A percentile compares a stretch with the other conserved stretches of the same genome.
phyloP scores from a whole-genome alignment of 2,797 vertebrate species.

The Lepilemur septentrionalis region DNA sequence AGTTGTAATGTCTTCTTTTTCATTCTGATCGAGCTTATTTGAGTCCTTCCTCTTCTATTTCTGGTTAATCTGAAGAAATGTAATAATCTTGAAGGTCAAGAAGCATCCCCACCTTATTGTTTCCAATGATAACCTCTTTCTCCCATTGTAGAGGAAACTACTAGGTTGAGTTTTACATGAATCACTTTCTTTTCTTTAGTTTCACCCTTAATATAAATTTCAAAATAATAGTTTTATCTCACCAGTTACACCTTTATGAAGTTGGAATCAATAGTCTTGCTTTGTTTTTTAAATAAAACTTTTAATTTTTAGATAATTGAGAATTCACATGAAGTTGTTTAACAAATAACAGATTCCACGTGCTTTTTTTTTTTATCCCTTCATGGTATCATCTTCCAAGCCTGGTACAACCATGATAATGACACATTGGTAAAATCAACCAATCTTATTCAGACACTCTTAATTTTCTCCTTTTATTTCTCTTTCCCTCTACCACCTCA shows the following conservation, averaged over 20 bases:
- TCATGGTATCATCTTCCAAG: neutral
- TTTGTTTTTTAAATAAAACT: neutral
- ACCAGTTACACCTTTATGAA: neutral
- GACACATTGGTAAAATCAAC: neutral
- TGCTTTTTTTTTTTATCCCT: too few relatives aligned
- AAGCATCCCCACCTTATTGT: neutral
- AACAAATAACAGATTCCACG: too few relatives aligned
- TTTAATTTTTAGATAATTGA: neutral
- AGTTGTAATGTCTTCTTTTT: neutral
- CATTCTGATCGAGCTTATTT: neutral
- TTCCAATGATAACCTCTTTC: neutral
- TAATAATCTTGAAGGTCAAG: neutral
- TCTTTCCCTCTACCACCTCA: neutral
- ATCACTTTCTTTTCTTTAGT: neutral
- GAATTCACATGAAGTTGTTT: neutral
- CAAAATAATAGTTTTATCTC: conserved; percentile 1
- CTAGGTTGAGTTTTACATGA: neutral
- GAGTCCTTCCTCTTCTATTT: neutral
- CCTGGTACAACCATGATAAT: neutral
- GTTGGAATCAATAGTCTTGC: neutral
- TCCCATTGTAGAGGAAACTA: too few relatives aligned
- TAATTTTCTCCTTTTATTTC: neutral
- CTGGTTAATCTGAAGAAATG: neutral
- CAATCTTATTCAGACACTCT: neutral
- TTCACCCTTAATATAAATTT: neutral